Conservation (phyloP, 2,113 vertebrate species). For the Bubalus kerabau region DNA sequence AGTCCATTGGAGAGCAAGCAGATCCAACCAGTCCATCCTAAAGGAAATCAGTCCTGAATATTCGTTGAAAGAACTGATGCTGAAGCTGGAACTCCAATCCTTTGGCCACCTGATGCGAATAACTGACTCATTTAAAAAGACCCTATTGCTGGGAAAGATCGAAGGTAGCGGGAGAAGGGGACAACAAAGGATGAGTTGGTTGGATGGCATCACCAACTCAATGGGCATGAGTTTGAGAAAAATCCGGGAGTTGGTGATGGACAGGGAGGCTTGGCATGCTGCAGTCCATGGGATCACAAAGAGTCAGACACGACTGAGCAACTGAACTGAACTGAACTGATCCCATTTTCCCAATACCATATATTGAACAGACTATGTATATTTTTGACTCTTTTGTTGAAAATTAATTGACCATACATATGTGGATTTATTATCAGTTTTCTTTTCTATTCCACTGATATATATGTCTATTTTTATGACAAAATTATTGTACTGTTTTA, state of each 20-base stretch:
- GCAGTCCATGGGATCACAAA: background rate
- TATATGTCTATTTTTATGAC: background rate
- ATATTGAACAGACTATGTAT: background rate
- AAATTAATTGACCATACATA: background rate
- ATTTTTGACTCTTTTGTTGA: background rate
- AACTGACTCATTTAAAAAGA: background rate
- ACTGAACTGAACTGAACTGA: background rate
- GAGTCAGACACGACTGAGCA: background rate
- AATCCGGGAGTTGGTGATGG: background rate
- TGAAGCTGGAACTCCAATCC: background rate
- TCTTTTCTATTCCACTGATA: background rate
- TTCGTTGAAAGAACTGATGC: background rate
- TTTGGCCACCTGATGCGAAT: background rate
- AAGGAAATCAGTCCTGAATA: background rate
- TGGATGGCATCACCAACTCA: background rate
- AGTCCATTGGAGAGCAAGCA: background rate
- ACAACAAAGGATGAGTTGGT: fast-evolving
- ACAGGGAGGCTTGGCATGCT: background rate
- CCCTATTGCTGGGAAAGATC: background rate
- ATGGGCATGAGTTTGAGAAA: background rate
- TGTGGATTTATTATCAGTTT: background rate
- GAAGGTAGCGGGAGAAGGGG: background rate
- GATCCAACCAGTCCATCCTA: background rate
- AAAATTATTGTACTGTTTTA: background rate
- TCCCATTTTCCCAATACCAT: background rate